Conservation (phyloP, 2,797 vertebrate genomes). For the Gymnoscopelus microlampas region DNA sequence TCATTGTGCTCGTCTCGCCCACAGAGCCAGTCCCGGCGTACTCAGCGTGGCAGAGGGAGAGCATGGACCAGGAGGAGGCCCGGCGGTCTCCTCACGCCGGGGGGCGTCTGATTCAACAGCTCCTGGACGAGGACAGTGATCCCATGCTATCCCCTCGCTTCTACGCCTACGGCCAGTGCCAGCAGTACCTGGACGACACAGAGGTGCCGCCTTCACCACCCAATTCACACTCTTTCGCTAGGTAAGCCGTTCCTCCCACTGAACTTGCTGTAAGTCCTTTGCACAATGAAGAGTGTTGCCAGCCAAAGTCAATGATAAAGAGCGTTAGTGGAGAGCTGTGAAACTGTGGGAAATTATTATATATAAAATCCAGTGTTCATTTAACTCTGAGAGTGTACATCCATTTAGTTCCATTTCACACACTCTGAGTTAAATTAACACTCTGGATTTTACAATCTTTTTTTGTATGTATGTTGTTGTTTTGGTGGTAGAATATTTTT, state of each 20-base stretch:
- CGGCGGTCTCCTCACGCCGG: conserved; percentile 90
- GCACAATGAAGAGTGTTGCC: too few species aligned
- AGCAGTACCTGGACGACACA: conserved; percentile 95
- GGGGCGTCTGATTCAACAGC: conserved; percentile 90
- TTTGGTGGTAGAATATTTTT: too few species aligned
- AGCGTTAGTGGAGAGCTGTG: too few species aligned
- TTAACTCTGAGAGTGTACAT: too few species aligned
- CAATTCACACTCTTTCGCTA: conserved; percentile 94
- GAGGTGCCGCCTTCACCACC: conserved; percentile 98
- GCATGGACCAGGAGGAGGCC: conserved; percentile 88
- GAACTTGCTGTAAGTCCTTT: too few species aligned
- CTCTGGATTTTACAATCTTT: too few species aligned
- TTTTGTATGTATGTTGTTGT: too few species aligned
- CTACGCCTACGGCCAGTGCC: conserved; percentile 91
- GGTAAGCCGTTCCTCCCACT: conserved; percentile 73
- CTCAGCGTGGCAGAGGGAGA: conserved; percentile 88
- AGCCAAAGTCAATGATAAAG: too few species aligned
- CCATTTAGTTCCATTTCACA: too few species aligned
- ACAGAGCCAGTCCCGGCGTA: conserved; percentile 90
- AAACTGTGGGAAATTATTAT: too few species aligned
- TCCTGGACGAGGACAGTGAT: conserved; percentile 92
- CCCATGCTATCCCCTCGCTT: conserved; percentile 97
- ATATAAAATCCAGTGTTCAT: too few species aligned
- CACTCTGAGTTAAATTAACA: too few species aligned
- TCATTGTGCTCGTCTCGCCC: conserved; percentile 26